Percentiles rank a stretch among this genome's conserved stretches.
phyloP scores from a whole-genome alignment of 37 sponge, comb jelly and placozoan species.

The Lycopodina hypogea region DNA sequence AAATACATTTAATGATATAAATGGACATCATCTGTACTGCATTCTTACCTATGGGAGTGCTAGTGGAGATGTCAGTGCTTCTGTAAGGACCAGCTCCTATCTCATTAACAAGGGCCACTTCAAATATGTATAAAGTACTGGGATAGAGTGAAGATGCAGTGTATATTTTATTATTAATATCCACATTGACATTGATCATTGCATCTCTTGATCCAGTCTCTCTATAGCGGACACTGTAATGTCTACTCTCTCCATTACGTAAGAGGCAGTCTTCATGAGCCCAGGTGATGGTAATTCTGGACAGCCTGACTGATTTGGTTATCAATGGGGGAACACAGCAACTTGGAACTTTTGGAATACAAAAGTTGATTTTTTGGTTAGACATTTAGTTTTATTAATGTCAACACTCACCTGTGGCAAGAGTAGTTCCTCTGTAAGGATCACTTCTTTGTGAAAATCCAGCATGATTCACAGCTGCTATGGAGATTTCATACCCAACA shows the following conservation, averaged over 20 bases:
- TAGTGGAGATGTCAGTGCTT: background rate
- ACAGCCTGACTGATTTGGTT: background rate
- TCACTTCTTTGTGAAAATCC: no score
- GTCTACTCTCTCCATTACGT: constrained; percentile 31
- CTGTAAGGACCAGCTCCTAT: constrained; percentile 15
- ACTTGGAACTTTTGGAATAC: constrained; percentile 8
- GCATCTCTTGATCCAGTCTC: background rate
- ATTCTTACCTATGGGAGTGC: background rate
- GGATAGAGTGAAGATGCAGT: background rate
- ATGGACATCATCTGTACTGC: background rate
- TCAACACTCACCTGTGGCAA: no score
- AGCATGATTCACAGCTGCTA: no score
- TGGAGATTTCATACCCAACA: no score
- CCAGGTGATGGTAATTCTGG: constrained; percentile 27
- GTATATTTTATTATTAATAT: background rate
- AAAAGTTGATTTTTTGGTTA: no score
- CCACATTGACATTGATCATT: background rate
- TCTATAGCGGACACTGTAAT: constrained; percentile 31
- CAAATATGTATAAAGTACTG: constrained; percentile 4
- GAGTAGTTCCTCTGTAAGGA: no score
- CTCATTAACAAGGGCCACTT: constrained; percentile 14
- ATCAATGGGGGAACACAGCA: background rate
- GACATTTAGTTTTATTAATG: no score
- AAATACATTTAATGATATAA: background rate
- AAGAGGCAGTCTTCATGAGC: constrained; percentile 15